phyloP scores from a whole-genome alignment of 2,888 invertebrate genomes.

The Troilus luridus region DNA sequence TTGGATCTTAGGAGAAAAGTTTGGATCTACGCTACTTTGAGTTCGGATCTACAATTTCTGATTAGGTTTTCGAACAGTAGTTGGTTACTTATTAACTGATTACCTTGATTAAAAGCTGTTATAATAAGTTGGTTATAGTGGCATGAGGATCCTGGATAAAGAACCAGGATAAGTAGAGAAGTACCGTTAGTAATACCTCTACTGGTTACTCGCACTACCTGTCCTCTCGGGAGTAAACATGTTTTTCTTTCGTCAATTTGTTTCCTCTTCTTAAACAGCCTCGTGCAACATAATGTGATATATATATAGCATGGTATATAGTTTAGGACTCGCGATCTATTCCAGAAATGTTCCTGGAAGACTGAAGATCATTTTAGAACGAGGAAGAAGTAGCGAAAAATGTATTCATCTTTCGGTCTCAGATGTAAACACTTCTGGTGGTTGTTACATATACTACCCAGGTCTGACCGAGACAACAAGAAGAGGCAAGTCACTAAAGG shows the following conservation, averaged over 20 bases:
- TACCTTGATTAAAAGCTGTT: too few species aligned
- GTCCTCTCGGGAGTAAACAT: background rate
- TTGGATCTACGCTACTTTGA: too few species aligned
- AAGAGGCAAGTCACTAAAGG: too few species aligned
- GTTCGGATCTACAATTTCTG: too few species aligned
- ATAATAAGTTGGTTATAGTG: background rate
- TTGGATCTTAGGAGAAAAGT: too few species aligned
- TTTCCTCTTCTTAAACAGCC: background rate
- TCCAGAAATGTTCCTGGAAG: background rate
- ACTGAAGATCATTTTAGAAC: background rate
- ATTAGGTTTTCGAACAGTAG: too few species aligned
- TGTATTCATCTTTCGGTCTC: too few species aligned
- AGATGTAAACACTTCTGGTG: too few species aligned
- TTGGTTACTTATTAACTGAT: too few species aligned
- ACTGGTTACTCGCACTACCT: slow-evolving; percentile 1
- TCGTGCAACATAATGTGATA: background rate
- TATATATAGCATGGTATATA: background rate
- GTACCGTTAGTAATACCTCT: background rate
- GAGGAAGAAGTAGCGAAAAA: background rate
- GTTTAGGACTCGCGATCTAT: background rate
- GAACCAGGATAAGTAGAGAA: background rate
- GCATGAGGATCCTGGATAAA: background rate
- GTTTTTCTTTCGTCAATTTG: slow-evolving; percentile 3
- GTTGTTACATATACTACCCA: too few species aligned
- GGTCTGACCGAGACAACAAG: too few species aligned